Percentiles rank a stretch among this genome's conserved stretches.
phyloP scores from a whole-genome alignment of 2,797 vertebrate genomes.

The Protosalanx chinensis region DNA sequence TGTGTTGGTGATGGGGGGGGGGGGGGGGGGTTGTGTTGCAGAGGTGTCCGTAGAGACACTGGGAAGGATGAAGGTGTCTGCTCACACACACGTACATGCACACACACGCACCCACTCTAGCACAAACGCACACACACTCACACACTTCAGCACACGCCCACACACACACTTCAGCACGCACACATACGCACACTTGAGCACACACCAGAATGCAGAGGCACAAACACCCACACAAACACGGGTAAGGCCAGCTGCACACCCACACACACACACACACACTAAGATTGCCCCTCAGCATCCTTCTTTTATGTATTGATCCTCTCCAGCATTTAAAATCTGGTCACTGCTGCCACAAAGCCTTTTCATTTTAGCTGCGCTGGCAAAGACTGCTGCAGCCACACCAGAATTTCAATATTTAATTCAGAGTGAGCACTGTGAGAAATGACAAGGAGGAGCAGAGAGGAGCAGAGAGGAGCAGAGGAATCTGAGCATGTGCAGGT shows the following conservation, averaged over 20 bases:
- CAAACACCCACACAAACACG: constrained; percentile 37
- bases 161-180: constrained; percentile 26
- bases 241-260: constrained; percentile 59
- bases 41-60: constrained; percentile 82
- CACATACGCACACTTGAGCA: constrained; percentile 57
- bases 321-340: constrained; percentile 94
- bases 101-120: constrained; percentile 26
- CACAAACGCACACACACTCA: constrained; percentile 46
- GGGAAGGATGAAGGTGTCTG: constrained; percentile 74
- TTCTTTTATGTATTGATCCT: constrained; percentile 85
- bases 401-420: constrained; percentile 85
- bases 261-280: constrained; percentile 52
- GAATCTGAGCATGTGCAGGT: constrained; percentile 23
- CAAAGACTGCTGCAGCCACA: constrained; percentile 71
- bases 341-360: constrained; percentile 84
- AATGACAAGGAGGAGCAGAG: constrained; percentile 64
- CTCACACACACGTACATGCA: constrained; percentile 20
- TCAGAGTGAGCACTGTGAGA: constrained; percentile 77
- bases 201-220: constrained; percentile 36
- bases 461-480: constrained; percentile 27
- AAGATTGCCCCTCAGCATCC: constrained; percentile 73
- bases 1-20: too few relatives aligned
- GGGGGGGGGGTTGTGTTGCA: constrained; percentile 45
- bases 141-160: constrained; percentile 36
- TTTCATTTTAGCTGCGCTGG: constrained; percentile 90